phyloP scores from a whole-genome alignment of 2,113 vertebrate genomes.

The Baryphthengus martii region DNA sequence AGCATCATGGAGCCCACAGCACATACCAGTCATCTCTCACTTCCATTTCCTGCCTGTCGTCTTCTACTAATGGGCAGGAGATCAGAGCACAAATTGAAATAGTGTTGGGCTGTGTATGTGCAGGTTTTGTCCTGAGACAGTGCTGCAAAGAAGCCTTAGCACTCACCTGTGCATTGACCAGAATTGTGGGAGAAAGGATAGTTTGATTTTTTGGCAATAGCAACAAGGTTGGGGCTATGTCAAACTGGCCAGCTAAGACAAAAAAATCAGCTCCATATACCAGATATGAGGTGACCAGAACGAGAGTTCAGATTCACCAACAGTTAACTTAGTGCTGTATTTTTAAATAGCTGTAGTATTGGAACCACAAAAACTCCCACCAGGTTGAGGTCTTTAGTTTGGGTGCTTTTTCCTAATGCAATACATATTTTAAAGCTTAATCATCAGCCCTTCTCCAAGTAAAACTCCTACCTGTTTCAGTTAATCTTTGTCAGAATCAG shows the following conservation, averaged over 20 bases:
- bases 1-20: neutral
- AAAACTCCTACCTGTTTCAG: constrained; percentile 21
- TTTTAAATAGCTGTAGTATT: neutral
- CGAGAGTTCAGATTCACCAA: neutral
- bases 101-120: neutral
- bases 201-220: neutral
- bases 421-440: constrained; percentile 48
- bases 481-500: constrained; percentile 33
- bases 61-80: neutral
- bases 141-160: neutral
- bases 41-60: neutral
- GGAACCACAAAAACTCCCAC: constrained; percentile 18
- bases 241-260: neutral
- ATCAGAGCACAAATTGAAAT: neutral
- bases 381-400: neutral
- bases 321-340: neutral
- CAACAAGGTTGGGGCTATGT: neutral
- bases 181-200: neutral
- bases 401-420: neutral
- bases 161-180: neutral
- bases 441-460: constrained; percentile 32
- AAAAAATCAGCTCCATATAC: neutral
- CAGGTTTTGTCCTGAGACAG: neutral
- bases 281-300: neutral
- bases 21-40: rapidly evolving